These are phyloP conservation scores for Epistrophe eligans DNA, from an alignment of 2,888 invertebrate species.

Conservation along the genomic window DNA sequence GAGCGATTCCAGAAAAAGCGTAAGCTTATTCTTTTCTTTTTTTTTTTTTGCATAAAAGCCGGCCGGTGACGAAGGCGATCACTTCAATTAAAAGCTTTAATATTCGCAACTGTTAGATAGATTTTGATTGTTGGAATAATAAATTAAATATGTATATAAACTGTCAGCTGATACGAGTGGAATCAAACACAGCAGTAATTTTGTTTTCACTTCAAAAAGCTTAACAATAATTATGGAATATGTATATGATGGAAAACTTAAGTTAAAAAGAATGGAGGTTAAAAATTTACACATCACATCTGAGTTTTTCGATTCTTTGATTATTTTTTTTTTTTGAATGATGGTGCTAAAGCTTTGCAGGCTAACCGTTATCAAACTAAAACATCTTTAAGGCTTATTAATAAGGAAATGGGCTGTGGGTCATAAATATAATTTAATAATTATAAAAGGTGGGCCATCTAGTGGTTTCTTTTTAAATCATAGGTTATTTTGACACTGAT, in stretches of 20 bases:
- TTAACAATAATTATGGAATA: not conserved
- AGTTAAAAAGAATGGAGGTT: not conserved
- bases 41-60: conserved; percentile 9
- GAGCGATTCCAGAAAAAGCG: conserved; percentile 26
- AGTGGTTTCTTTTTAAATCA: no score
- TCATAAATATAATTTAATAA: no score
- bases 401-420: no score
- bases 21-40: not conserved
- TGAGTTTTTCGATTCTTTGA: not conserved
- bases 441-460: no score
- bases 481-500: no score
- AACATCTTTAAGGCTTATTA: no score
- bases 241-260: not conserved
- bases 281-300: not conserved
- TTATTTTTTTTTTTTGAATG: not conserved
- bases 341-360: no score
- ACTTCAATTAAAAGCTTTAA: conserved; percentile 1
- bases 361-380: no score
- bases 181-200: not conserved
- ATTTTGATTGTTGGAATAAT: not conserved
- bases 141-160: not conserved
- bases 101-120: not conserved
- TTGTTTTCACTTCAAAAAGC: not conserved
- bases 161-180: conserved; percentile 8
- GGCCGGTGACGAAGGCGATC: conserved; percentile 1